Evolutionary conservation across 2,113 vertebrate species (phyloP).

Genomic region (Antennarius striatus): DNA sequence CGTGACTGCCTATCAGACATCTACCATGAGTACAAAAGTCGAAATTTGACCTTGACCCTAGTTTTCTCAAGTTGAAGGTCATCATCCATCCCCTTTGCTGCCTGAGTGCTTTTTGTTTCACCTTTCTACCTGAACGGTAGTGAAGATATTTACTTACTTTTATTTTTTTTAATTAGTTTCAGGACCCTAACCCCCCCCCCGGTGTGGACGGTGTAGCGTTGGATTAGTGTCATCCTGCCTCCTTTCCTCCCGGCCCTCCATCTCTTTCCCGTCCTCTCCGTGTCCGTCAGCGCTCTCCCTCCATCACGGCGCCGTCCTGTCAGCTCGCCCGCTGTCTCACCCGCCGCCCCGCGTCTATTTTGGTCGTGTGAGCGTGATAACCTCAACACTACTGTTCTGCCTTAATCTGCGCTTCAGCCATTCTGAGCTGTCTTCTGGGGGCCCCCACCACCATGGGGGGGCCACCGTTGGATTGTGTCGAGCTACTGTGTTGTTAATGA

Average conservation of each 20-base stretch:
- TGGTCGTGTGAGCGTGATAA: constrained; percentile 79
- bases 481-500: neutral
- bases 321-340: constrained; percentile 68
- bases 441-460: constrained; percentile 19
- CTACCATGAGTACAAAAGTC: too few relatives aligned
- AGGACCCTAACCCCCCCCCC: too few relatives aligned
- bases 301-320: constrained; percentile 55
- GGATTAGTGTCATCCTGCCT: neutral
- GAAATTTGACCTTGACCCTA: too few relatives aligned
- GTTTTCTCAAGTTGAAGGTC: too few relatives aligned
- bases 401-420: constrained; percentile 73
- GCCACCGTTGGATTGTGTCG: constrained; percentile 27
- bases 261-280: constrained; percentile 35
- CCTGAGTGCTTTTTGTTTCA: too few relatives aligned
- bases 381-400: constrained; percentile 75
- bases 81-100: too few relatives aligned
- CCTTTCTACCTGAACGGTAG: too few relatives aligned
- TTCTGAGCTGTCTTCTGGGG: constrained; percentile 50
- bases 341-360: constrained; percentile 77
- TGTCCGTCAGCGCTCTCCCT: constrained; percentile 51
- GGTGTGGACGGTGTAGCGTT: too few relatives aligned
- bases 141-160: too few relatives aligned
- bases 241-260: constrained; percentile 28
- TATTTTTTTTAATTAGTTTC: too few relatives aligned
- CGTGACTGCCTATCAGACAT: too few relatives aligned